Base-by-base conservation (phyloP, 2,797 vertebrate genomes). In the Semaprochilodus insignis region DNA sequence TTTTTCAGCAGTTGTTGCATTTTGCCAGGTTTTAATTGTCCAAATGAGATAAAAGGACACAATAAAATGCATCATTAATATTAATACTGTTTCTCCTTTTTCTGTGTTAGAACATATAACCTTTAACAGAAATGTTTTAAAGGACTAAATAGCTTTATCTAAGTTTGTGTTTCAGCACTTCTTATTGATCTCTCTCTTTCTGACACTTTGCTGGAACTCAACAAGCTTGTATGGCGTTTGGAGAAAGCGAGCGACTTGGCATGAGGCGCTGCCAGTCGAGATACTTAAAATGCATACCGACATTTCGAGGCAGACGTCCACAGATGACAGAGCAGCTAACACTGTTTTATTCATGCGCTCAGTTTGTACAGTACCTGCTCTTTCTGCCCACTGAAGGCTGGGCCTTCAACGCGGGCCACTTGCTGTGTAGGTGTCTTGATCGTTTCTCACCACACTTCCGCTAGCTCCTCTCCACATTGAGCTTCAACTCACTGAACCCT, bases 291-390 rank as follows among this genome's bases (percentile, higher is more conserved):
- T 88, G 87, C 87, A 88, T 86, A 84, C 85, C 92, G 92, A 94
- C 92, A 94, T 94, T 92, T 94, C 92, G 91, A 94, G 90, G 93
- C 89, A 93, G 92, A 93, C 81, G 93, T 91, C 93, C 92, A 90
- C 92, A 94, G 94, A 95, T 94, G 94, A 95, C 94, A 92, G 94
- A 94, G 93, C 94, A 92, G 91, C 92, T 93, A 93, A 95, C 95
- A 94, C 95, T 95, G 94, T 95, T 95, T 96, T 92, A 95, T 95
- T 96, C 94, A 96, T 95, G 88, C 90, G 90, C 93, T 93, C 93
- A 92, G 93, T 91, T 90, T 92, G 90, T 95, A 94, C 93, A 93
- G 90, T 95, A 94, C 93, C 94, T 95, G 94, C 93, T 93, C 93
- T 34, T 77, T 91, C 84, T 90, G 92, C 94, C 94, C 95, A 95